Conservation (phyloP, 2,797 vertebrate genomes). For the Paratrypauchen microcephalus region DNA sequence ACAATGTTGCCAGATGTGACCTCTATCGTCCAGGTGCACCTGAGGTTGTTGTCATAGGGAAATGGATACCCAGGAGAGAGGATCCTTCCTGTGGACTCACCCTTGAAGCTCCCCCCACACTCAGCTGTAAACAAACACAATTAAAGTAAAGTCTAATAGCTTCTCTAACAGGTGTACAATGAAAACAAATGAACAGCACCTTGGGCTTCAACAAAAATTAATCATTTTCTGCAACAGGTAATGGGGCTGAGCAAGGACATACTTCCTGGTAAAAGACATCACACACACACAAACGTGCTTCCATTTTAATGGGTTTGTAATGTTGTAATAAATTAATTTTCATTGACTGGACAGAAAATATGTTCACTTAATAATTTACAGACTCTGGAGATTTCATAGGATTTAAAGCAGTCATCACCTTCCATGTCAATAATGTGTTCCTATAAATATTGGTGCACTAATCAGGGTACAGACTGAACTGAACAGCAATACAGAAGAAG, state of each 20-base stretch:
- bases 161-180: slow-evolving; percentile 10
- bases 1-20: slow-evolving; percentile 94
- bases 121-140: slow-evolving; percentile 79
- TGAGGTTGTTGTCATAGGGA: slow-evolving; percentile 96
- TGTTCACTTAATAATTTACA: slow-evolving; percentile 21
- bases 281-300: slow-evolving; percentile 34
- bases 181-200: slow-evolving; percentile 31
- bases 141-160: slow-evolving; percentile 10
- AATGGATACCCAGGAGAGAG: slow-evolving; percentile 97
- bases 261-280: slow-evolving; percentile 23
- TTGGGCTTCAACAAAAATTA: slow-evolving; percentile 23
- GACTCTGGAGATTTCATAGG: slow-evolving; percentile 51
- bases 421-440: slow-evolving; percentile 41
- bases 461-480: slow-evolving; percentile 42
- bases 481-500: slow-evolving; percentile 42
- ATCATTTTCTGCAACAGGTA: slow-evolving; percentile 29
- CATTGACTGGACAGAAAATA: slow-evolving; percentile 52
- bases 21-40: slow-evolving; percentile 93
- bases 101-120: slow-evolving; percentile 94
- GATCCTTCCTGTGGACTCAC: slow-evolving; percentile 91
- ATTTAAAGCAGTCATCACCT: slow-evolving; percentile 29
- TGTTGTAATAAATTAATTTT: slow-evolving; percentile 64
- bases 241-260: slow-evolving; percentile 33
- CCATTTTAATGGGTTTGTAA: slow-evolving; percentile 41
- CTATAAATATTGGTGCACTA: slow-evolving; percentile 45